Evolutionary conservation across 2,797 vertebrate species (phyloP).

Genomic region (Phoeniculus purpureus): DNA sequence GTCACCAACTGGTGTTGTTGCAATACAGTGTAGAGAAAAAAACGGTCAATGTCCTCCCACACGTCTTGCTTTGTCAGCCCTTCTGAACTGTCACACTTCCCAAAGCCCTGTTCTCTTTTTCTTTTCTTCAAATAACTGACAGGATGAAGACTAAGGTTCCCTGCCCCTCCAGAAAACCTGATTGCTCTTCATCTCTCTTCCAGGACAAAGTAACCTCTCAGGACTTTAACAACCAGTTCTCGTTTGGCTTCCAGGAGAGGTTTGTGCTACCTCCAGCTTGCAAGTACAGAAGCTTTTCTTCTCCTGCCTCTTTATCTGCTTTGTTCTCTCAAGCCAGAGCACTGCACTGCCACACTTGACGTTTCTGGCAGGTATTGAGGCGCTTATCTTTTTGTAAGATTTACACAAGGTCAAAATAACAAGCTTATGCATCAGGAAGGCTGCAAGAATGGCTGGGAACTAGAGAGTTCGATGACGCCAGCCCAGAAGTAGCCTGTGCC

Average conservation of each 20-base stretch:
- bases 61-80: neutral
- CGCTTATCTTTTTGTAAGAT: neutral
- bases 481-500: neutral
- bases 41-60: neutral
- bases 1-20: neutral
- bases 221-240: neutral
- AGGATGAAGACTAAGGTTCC: neutral
- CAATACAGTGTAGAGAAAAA: neutral
- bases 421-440: neutral
- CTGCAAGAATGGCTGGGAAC: neutral
- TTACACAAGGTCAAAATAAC: neutral
- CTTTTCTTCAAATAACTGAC: neutral
- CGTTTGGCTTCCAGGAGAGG: neutral
- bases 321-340: neutral
- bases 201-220: neutral
- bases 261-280: neutral
- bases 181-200: neutral
- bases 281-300: neutral
- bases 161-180: neutral
- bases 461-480: neutral
- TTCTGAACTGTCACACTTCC: neutral
- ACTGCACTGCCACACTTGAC: neutral
- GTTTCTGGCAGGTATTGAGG: neutral
- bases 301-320: neutral
- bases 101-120: neutral